Conservation (phyloP, 1,140 invertebrate genomes). For the Achatina immaculata region DNA sequence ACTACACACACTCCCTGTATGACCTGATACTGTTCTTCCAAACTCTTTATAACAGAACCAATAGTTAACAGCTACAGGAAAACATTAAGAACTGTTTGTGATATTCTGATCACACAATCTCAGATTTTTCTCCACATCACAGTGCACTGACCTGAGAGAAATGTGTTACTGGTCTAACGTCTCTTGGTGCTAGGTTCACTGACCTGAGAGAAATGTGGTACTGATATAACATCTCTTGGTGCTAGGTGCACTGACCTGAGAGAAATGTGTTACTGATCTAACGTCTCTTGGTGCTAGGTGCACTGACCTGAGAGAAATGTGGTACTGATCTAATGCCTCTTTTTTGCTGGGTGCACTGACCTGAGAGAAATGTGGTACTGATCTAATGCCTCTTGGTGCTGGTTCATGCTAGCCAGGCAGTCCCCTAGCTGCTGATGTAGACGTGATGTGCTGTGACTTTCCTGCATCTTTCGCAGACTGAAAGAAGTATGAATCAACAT, state of each 20-base stretch:
- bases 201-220: conserved; percentile 7
- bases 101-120: too few relatives aligned
- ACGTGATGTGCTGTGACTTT: conserved; percentile 76
- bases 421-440: conserved; percentile 82
- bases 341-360: conserved; percentile 60
- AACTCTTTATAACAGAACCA: too few relatives aligned
- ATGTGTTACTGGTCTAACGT: background rate
- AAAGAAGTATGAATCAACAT: background rate
- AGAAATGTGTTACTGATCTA: background rate
- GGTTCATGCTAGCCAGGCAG: conserved; percentile 73
- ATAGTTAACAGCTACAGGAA: too few relatives aligned
- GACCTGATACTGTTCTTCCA: too few relatives aligned
- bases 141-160: background rate
- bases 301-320: conserved; percentile 2
- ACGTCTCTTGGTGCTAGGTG: too few relatives aligned
- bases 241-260: background rate
- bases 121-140: too few relatives aligned
- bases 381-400: conserved; percentile 81
- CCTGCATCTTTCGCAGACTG: conserved; percentile 78
- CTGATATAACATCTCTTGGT: background rate
- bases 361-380: conserved; percentile 81
- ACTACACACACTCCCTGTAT: too few relatives aligned
- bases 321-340: background rate
- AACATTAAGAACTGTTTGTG: too few relatives aligned
- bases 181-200: background rate